phyloP scores from a whole-genome alignment of 2,113 vertebrate species.

The Cacatua alba region DNA sequence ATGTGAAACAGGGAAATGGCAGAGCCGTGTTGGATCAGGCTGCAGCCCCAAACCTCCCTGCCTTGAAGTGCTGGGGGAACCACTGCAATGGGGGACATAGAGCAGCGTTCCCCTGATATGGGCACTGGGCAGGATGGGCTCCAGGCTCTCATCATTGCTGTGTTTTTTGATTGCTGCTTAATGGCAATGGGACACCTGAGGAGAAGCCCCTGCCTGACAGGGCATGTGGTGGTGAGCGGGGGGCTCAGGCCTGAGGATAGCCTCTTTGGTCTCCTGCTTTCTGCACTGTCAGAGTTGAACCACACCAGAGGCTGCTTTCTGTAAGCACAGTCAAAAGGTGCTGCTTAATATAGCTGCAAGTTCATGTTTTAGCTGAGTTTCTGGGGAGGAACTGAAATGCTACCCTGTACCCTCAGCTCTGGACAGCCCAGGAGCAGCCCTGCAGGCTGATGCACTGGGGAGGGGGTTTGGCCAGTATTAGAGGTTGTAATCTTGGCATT shows the following conservation, averaged over 20 bases:
- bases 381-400: neutral
- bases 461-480: neutral
- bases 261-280: neutral
- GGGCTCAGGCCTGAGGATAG: accelerated
- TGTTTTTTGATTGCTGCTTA: neutral
- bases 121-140: too few relatives aligned
- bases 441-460: neutral
- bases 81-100: neutral
- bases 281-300: neutral
- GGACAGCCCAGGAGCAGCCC: neutral
- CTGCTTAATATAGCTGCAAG: neutral
- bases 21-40: neutral
- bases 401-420: neutral
- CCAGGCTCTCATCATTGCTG: accelerated
- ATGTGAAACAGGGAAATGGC: neutral
- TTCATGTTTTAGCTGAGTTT: neutral
- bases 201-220: neutral
- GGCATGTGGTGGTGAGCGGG: neutral
- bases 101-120: neutral
- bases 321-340: neutral
- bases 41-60: neutral
- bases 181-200: accelerated
- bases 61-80: neutral
- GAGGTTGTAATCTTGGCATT: neutral
- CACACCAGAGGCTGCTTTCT: neutral